A percentile compares a stretch with the other conserved stretches of the same genome.
phyloP scores from a whole-genome alignment of 2,113 vertebrate genomes.

The Clarias macrocephalus region DNA sequence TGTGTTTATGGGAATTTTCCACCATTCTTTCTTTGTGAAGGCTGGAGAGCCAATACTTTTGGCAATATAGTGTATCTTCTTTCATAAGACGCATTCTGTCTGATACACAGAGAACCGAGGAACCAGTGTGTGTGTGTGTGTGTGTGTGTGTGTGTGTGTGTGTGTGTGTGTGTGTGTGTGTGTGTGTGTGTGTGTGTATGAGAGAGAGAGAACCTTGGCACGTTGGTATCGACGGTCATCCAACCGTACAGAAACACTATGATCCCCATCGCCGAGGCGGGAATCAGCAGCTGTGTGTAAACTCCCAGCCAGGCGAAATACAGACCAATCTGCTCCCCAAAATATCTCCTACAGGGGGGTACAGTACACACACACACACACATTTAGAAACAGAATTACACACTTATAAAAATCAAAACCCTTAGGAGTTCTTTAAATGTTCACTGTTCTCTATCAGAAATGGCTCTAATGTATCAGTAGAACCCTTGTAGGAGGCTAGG shows the following conservation, averaged over 20 bases:
- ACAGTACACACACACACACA: neutral
- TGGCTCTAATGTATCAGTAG: neutral
- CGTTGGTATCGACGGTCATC: conserved; percentile 86
- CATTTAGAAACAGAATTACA: neutral
- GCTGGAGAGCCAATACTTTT: too few relatives aligned
- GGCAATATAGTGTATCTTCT: too few relatives aligned
- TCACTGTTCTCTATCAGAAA: neutral
- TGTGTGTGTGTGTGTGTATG: neutral
- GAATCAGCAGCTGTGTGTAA: conserved; percentile 95
- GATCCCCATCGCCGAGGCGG: conserved; percentile 89
- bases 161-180: neutral
- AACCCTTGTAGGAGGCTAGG: neutral
- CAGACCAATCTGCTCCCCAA: conserved; percentile 96
- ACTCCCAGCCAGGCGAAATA: conserved; percentile 98
- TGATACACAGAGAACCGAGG: neutral
- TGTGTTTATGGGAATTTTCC: too few relatives aligned
- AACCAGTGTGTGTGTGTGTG: neutral
- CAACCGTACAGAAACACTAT: conserved; percentile 96
- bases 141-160: neutral
- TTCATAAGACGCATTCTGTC: neutral
- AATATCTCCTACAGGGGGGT: conserved; percentile 84
- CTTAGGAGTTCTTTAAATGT: neutral
- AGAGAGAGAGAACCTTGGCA: conserved; percentile 82
- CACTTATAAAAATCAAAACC: neutral
- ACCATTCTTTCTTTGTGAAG: too few relatives aligned